Evolutionary conservation across 2,113 vertebrate species (phyloP), one percentile per base, ranked within the genome.

Genomic region (Erinaceus europaeus): DNA sequence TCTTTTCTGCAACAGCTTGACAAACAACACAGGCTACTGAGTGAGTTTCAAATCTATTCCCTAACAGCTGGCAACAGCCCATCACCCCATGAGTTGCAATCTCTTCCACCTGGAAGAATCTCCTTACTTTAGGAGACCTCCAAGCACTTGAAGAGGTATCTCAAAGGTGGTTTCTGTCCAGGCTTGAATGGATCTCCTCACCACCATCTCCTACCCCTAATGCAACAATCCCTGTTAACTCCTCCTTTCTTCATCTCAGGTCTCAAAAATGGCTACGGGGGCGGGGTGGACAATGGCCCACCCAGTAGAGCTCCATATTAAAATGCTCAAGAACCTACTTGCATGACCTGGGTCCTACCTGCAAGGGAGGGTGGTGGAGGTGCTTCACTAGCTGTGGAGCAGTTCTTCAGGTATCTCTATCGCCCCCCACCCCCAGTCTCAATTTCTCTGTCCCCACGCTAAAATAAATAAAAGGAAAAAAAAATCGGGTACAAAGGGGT

Each of bases 401-500:
- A n/a, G n/a, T n/a, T n/a, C n/a, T n/a, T n/a, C n/a, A n/a, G n/a
- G n/a, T n/a, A n/a, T n/a, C n/a, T n/a, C n/a, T n/a, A n/a, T n/a
- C n/a, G n/a, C n/a, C n/a, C n/a, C n/a, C n/a, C n/a, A n/a, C n/a
- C n/a, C n/a, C n/a, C n/a, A n/a, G n/a, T n/a, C n/a, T n/a, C n/a
- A n/a, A n/a, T n/a, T n/a, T n/a, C n/a, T n/a, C n/a, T n/a, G n/a
- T n/a, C n/a, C n/a, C n/a, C n/a, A n/a, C n/a, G n/a, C n/a, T n/a
- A n/a, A n/a, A n/a, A n/a, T n/a, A n/a, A n/a, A n/a, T n/a, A n/a
- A n/a, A n/a, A n/a, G n/a, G n/a, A n/a, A n/a, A n/a, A n/a, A n/a
- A n/a, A n/a, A n/a, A n/a, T n/a, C 42, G 89, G 73, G 77, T 62
- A 59, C 76, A 42, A 36, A 81, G 48, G 42, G 50, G 77, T 81